phyloP scores from a whole-genome alignment of 92 coral and sea anemone species.

The Epizoanthus scotinus region DNA sequence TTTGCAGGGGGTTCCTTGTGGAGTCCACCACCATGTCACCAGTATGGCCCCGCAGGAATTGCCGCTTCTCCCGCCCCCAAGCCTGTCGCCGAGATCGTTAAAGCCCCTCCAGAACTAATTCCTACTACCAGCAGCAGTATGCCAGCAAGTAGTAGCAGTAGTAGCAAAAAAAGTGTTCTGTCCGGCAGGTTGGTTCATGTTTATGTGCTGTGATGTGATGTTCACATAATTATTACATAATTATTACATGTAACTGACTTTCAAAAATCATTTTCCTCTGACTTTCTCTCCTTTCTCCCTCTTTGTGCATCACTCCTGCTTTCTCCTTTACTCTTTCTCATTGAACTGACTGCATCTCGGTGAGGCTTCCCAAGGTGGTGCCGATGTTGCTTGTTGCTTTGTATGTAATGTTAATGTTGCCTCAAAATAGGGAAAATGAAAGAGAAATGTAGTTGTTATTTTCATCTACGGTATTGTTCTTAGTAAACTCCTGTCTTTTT shows the following conservation, averaged over 20 bases:
- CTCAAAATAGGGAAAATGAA: too few species aligned
- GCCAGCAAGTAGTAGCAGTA: neutral
- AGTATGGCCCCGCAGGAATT: constrained; percentile 44
- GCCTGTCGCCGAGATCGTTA: constrained; percentile 26
- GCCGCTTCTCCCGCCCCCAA: constrained; percentile 16
- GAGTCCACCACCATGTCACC: constrained; percentile 89
- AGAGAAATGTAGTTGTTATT: too few species aligned
- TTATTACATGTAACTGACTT: too few species aligned
- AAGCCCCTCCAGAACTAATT: constrained; percentile 40
- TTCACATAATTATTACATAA: too few species aligned
- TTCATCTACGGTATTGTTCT: too few species aligned
- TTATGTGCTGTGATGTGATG: too few species aligned
- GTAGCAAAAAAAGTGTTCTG: constrained; percentile 43
- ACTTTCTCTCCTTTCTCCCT: neutral
- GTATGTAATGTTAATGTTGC: too few species aligned
- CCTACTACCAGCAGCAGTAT: constrained; percentile 42
- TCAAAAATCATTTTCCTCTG: too few species aligned
- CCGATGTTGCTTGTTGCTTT: too few species aligned
- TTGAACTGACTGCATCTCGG: too few species aligned
- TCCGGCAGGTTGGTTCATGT: constrained; percentile 32
- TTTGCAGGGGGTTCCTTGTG: constrained; percentile 86
- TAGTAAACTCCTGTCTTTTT: too few species aligned
- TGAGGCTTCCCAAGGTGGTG: too few species aligned
- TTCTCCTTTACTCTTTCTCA: neutral
- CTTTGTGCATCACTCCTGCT: neutral